Conservation (phyloP, 1,140 invertebrate genomes). For the Drosophila lacertosa region DNA sequence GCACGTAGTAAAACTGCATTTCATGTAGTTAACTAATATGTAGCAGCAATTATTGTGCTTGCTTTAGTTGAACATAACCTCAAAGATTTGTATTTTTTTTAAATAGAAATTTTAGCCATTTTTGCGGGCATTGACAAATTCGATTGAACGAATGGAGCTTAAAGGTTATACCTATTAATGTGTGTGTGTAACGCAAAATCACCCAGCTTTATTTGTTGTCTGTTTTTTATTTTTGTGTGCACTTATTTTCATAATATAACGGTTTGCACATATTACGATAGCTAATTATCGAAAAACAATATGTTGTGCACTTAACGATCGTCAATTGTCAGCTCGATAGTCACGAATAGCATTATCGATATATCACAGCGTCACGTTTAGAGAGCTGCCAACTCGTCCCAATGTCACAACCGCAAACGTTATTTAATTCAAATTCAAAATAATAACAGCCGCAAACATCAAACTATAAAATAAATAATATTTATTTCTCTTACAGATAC, state of each 20-base stretch:
- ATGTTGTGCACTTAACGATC: conserved; percentile 1
- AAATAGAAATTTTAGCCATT: conserved; percentile 76
- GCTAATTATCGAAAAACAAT: not conserved
- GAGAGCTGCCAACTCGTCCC: not conserved
- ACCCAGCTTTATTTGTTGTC: not conserved
- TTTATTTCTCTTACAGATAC: conserved; percentile 84
- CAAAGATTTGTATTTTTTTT: conserved; percentile 37
- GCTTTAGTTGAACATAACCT: conserved; percentile 1
- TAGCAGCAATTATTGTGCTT: not conserved
- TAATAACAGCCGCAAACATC: no score
- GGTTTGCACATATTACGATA: not conserved
- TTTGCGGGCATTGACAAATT: conserved; percentile 80
- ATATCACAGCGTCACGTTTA: not conserved
- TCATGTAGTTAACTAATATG: conserved; percentile 6
- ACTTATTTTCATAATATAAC: not conserved
- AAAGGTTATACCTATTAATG: conserved; percentile 54
- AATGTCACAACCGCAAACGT: not conserved
- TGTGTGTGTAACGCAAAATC: conserved; percentile 13
- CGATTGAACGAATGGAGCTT: conserved; percentile 54
- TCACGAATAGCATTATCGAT: conserved; percentile 9
- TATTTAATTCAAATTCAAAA: not conserved
- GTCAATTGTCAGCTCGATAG: not conserved
- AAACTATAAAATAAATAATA: not conserved
- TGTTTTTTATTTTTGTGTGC: not conserved
- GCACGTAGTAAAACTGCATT: no score